These are phyloP conservation scores for Trinorchestia longiramus DNA, from an alignment of 1,140 invertebrate genomes.

Conservation along the genomic window DNA sequence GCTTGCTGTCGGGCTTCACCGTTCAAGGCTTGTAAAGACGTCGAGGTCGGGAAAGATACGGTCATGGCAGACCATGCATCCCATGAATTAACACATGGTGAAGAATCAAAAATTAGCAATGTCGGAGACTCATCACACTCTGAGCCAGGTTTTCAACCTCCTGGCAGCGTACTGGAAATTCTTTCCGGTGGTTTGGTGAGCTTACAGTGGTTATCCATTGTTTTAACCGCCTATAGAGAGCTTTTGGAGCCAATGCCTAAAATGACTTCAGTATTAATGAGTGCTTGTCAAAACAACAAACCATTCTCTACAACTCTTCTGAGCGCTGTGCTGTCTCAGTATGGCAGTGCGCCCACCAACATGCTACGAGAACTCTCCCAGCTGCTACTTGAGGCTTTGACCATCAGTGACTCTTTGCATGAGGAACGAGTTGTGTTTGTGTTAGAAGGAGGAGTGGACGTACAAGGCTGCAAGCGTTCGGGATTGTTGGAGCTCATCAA, in stretches of 20 bases:
- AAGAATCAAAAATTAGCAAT: not conserved
- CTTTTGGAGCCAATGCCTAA: slow-evolving; percentile 60
- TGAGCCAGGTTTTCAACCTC: slow-evolving; percentile 49
- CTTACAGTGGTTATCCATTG: slow-evolving; percentile 63
- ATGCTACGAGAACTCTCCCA: slow-evolving; percentile 63
- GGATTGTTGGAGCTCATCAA: slow-evolving; percentile 31
- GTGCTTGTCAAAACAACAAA: not conserved
- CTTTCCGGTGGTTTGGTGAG: slow-evolving; percentile 57
- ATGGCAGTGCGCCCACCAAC: slow-evolving; percentile 64
- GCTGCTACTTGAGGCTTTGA: slow-evolving; percentile 61
- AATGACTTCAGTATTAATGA: slow-evolving; percentile 60
- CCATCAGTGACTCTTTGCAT: not conserved
- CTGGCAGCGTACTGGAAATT: slow-evolving; percentile 57
- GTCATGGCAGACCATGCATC: not conserved
- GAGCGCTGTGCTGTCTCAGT: slow-evolving; percentile 61
- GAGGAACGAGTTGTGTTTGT: slow-evolving; percentile 33
- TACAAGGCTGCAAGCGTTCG: not conserved
- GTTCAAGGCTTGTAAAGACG: not conserved
- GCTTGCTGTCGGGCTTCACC: not conserved
- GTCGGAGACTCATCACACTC: not conserved
- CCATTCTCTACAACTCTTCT: not conserved
- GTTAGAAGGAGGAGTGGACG: slow-evolving; percentile 36
- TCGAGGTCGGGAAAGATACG: not conserved
- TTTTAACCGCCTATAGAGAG: slow-evolving; percentile 64
- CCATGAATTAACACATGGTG: not conserved